Percentiles rank a stretch among this genome's conserved stretches.
Conservation (phyloP, 2,888 invertebrate genomes). For the Griposia aprilina region DNA sequence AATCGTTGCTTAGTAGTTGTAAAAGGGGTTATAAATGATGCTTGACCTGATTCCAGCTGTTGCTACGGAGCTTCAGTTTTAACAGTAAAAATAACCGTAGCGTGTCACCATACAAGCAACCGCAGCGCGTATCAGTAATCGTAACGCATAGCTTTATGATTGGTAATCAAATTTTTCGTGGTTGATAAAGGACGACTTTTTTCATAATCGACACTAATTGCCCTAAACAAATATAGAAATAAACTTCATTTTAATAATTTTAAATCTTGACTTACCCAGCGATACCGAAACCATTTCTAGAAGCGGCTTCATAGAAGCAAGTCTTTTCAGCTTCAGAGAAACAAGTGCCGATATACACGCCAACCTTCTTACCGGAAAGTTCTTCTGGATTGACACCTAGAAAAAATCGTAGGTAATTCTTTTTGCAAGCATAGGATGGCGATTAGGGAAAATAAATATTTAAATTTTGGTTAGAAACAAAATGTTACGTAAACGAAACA, state of each 20-base stretch:
- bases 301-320: constrained; percentile 74
- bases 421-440: no score
- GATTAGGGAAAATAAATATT: no score
- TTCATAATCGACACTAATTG: background rate
- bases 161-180: background rate
- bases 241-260: no score
- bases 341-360: constrained; percentile 83
- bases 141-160: background rate
- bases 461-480: no score
- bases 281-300: constrained; percentile 73
- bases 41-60: background rate
- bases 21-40: background rate
- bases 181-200: background rate
- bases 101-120: background rate
- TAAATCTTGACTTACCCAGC: constrained; percentile 72
- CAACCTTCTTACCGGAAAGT: constrained; percentile 89
- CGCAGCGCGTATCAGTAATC: background rate
- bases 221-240: no score
- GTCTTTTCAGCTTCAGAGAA: constrained; percentile 92
- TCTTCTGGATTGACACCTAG: constrained; percentile 91
- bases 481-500: no score
- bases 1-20: background rate
- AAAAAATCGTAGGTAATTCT: constrained; percentile 8
- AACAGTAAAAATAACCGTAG: background rate
- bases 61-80: background rate